These are phyloP conservation scores for Acanthurus tractus DNA, from an alignment of 2,797 vertebrate species.

Conservation along the genomic window DNA sequence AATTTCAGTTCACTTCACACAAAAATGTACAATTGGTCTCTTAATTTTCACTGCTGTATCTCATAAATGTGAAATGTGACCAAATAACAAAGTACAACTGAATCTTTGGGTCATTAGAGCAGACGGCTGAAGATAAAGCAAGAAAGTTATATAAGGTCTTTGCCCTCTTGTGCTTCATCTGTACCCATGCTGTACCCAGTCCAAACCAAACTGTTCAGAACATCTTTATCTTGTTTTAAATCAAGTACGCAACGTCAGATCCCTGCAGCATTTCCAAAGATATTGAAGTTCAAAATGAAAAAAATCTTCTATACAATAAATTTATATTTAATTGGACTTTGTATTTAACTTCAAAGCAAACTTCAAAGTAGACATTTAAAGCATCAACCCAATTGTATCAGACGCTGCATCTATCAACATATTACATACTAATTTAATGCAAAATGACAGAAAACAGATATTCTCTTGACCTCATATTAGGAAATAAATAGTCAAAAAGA, in stretches of 20 bases:
- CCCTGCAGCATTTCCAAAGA: background rate
- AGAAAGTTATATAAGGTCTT: background rate
- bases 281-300: background rate
- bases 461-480: background rate
- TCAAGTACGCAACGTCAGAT: too few relatives aligned
- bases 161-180: background rate
- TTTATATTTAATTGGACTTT: background rate
- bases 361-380: background rate
- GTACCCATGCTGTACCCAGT: background rate
- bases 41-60: constrained; percentile 7
- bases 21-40: constrained; percentile 4
- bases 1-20: background rate
- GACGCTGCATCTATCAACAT: background rate
- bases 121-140: constrained; percentile 16
- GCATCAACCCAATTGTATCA: too few relatives aligned
- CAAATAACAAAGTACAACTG: constrained; percentile 12
- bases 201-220: background rate
- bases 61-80: background rate
- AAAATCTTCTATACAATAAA: background rate
- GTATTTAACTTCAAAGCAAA: background rate
- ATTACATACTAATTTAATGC: background rate
- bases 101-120: constrained; percentile 7
- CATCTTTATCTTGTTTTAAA: background rate
- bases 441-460: background rate
- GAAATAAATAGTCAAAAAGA: background rate